Evolutionary conservation across 2,888 invertebrate species (phyloP).

Genomic region (Itoplectis maculator): DNA sequence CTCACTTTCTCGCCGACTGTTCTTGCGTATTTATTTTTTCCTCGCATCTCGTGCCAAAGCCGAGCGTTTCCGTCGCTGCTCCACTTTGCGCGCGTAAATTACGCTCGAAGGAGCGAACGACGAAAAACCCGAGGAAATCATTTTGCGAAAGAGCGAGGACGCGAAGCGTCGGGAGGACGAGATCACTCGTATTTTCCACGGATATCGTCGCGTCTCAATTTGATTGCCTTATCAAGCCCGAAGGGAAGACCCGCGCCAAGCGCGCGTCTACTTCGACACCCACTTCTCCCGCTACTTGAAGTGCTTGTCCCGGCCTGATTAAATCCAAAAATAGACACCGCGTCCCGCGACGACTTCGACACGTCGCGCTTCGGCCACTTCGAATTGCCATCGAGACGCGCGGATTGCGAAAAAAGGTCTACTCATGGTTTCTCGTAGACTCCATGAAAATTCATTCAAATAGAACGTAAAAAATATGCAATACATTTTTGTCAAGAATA

Average conservation of each 20-base stretch:
- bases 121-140: neutral
- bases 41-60: conserved; percentile 43
- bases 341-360: neutral
- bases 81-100: neutral
- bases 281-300: conserved; percentile 9
- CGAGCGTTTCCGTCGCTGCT: conserved; percentile 6
- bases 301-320: conserved; percentile 39
- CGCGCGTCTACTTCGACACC: neutral
- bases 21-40: conserved; percentile 45
- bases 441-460: neutral
- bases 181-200: neutral
- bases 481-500: too few species aligned
- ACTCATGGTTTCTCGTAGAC: conserved; percentile 36
- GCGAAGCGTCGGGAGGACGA: neutral
- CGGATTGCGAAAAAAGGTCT: conserved; percentile 1
- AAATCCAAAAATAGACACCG: conserved; percentile 43
- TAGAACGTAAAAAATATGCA: neutral
- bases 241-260: conserved; percentile 26
- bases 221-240: conserved; percentile 12
- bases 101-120: neutral
- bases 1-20: conserved; percentile 29
- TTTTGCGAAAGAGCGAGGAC: neutral
- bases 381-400: conserved; percentile 4
- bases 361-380: conserved; percentile 6
- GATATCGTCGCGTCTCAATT: neutral